Base-by-base conservation (phyloP, 2,113 vertebrate genomes). In the Serilophus lunatus region DNA sequence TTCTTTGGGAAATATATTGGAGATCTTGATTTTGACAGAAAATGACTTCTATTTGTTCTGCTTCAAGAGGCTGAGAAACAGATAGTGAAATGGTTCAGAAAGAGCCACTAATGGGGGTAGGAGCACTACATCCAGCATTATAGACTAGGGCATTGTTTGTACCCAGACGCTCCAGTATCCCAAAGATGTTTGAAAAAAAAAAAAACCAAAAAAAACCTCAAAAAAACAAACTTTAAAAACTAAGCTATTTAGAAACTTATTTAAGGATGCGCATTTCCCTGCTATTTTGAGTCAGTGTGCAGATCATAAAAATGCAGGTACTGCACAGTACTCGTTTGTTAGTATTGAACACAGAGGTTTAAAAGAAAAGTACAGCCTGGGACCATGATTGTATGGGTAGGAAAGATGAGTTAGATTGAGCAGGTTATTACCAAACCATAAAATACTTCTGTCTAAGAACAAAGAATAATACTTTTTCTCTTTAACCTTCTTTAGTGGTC, bases 291-390 rank as follows among this genome's bases (percentile, higher is more conserved):
- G 36, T 57, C 61, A 50, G 12, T 12, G 4, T 20, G 23, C 12
- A 56, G 16, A 65, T 36, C 65, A 60, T 57, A 57, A 60, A 75
- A 86, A 44, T 44, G 5, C 13, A 65, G 22, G 11, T 72, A 38
- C 12, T 64, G 22, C 13, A 51, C 0, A 0, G 7, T 68, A 51
- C 10, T 50, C 33, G 25, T 38, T 28, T 47, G 4, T 25, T 53
- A 74, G 17, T 25, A 59, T 13, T 42, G 63, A 88, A 71, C 11
- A 18, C 6, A 38, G 57, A 24, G 4, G 23, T 50, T 50, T 47
- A 23, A 63, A 81, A 60, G 20, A 49, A 70, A 87, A 53, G 12
- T 38, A 11, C 9, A 68, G 7, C 23, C 28, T 40, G 60, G 86
- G 86, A 31, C 13, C 19, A 33, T 23, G 13, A 35, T 8, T 71